Evolutionary conservation across 2,797 vertebrate species (phyloP), one percentile per base, ranked within the genome.

Genomic region (Sparus aurata): DNA sequence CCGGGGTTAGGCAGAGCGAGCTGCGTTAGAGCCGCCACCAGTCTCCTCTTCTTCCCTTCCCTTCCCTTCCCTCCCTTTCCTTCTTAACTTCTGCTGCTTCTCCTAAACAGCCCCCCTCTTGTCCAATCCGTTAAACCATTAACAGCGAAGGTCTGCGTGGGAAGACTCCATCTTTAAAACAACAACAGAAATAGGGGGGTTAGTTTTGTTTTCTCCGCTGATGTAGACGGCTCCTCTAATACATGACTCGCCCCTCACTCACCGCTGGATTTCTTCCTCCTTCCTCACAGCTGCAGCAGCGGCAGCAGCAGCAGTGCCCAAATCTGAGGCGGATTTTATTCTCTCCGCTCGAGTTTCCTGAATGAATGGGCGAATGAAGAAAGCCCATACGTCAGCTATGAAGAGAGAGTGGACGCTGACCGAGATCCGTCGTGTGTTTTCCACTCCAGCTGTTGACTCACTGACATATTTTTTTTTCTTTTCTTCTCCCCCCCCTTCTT

Each of bases 371-470:
- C 23, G 43, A 2, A n/a, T 60, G 71, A 75, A 80, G 67, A 69
- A 75, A 84, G 72, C 83, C 84, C 83, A 75, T 47, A 41, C 77
- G 60, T 82, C 78, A 58, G 77, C 73, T 85, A 69, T n/a, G 52
- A 80, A 16, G 75, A 70, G 66, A 67, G 67, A 57, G 70, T 17
- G 67, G 69, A 60, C 49, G 59, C 6, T 59, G 69, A 61, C 46
- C 62, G 71, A 79, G 67, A 72, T 80, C 85, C 87, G 82, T 88
- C 84, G 85, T 83, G 75, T 78, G 68, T 86, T 82, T 80, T 77
- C 71, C 75, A 47, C 83, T 82, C 91, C 89, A 88, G 90, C 86
- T 88, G 91, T 94, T 91, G 89, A 87, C 82, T 91, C 86, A 78
- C 70, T 88, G 87, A 79, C 90, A 94, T 92, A 77, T 80, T 87